These are phyloP conservation scores for Ginglymostoma cirratum DNA, from an alignment of 2,113 vertebrate species.

Conservation along the genomic window DNA sequence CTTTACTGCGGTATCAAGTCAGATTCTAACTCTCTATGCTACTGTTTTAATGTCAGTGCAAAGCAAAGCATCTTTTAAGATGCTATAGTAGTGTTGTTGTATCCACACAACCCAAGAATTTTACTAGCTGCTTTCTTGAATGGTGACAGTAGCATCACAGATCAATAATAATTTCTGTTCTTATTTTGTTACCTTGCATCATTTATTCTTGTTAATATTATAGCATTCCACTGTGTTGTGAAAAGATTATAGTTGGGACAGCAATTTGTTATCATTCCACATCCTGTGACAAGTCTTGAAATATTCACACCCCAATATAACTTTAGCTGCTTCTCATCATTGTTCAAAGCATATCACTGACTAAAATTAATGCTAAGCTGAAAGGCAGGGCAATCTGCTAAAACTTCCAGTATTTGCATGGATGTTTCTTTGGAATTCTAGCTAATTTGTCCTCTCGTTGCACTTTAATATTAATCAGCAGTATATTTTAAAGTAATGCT, in stretches of 20 bases:
- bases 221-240: background rate
- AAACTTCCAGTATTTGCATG: background rate
- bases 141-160: background rate
- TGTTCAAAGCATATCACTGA: background rate
- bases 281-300: background rate
- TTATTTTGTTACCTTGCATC: background rate
- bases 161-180: conserved; percentile 10
- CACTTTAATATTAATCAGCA: background rate
- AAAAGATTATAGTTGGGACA: background rate
- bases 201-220: background rate
- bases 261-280: background rate
- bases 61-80: background rate
- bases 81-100: background rate
- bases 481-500: background rate
- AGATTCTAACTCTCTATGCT: background rate
- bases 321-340: background rate
- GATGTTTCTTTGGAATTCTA: background rate
- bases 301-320: background rate
- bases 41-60: background rate
- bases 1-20: background rate
- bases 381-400: background rate
- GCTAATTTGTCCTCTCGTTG: background rate
- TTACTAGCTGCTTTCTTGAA: background rate
- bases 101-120: background rate
- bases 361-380: background rate